Conservation (phyloP, 2,888 invertebrate species). For the Amorpha juglandis region DNA sequence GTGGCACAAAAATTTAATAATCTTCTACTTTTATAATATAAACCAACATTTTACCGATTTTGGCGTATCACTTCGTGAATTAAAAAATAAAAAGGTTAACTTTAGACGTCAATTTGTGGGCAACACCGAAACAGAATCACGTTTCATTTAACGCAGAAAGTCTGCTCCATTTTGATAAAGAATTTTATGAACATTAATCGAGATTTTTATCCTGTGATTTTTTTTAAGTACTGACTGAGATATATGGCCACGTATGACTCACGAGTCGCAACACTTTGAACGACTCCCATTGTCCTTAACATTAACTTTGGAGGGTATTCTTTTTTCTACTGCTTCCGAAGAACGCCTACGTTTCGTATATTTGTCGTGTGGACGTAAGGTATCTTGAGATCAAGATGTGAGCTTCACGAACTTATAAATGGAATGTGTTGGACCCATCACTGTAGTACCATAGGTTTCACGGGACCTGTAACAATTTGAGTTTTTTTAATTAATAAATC, state of each 20-base stretch:
- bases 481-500: not conserved
- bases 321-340: constrained; percentile 44
- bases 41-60: not conserved
- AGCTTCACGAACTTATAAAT: constrained; percentile 49
- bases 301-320: constrained; percentile 58
- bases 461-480: constrained; percentile 53
- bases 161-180: not conserved
- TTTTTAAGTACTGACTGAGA: constrained; percentile 18
- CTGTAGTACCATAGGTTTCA: constrained; percentile 62
- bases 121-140: constrained; percentile 1
- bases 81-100: not conserved
- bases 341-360: constrained; percentile 49
- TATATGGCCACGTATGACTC: constrained; percentile 25
- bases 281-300: constrained; percentile 38
- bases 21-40: not conserved
- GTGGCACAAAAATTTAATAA: not conserved
- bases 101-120: not conserved
- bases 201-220: not conserved
- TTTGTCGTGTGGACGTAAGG: constrained; percentile 72
- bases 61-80: not conserved
- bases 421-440: constrained; percentile 48
- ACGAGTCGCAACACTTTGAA: constrained; percentile 6
- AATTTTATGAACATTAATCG: not conserved
- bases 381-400: constrained; percentile 63
- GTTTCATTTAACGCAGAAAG: constrained; percentile 15